A percentile compares a stretch with the other conserved stretches of the same genome.
Evolutionary conservation across 2,113 vertebrate species (phyloP).

Genomic region (Xenopus tropicalis): DNA sequence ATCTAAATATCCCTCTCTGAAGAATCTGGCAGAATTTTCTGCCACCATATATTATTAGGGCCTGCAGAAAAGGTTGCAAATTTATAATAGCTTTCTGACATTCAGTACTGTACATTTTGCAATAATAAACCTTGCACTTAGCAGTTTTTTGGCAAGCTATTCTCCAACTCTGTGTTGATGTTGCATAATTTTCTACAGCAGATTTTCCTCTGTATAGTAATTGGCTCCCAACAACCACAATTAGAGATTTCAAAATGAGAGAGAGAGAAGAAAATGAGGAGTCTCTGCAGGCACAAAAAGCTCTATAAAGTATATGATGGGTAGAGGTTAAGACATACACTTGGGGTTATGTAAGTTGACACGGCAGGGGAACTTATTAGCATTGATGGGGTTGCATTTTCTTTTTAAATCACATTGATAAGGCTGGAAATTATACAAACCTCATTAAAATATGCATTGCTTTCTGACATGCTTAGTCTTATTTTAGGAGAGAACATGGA

Average conservation of each 20-base stretch:
- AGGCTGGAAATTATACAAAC: background rate
- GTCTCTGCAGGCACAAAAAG: background rate
- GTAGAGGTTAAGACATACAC: background rate
- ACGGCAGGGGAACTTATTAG: too few species aligned
- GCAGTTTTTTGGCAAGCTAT: constrained; percentile 6
- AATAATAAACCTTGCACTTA: constrained; percentile 17
- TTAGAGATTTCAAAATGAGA: constrained; percentile 5
- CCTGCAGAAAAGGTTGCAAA: too few species aligned
- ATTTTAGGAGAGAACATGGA: background rate
- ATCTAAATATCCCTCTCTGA: too few species aligned
- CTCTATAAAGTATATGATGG: background rate
- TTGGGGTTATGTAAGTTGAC: background rate
- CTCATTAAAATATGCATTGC: background rate
- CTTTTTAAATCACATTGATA: background rate
- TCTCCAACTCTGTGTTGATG: constrained; percentile 15
- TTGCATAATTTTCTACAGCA: constrained; percentile 16
- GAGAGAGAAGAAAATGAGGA: background rate
- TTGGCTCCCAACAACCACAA: constrained; percentile 12
- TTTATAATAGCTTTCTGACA: constrained; percentile 7
- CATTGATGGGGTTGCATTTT: too few species aligned
- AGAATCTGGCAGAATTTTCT: too few species aligned
- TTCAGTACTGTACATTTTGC: too few species aligned
- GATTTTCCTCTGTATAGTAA: constrained; percentile 1
- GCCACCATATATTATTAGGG: too few species aligned
- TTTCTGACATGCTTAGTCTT: background rate